Evolutionary conservation across 2,797 vertebrate genomes (phyloP).

Genomic region (Arrhamphus sclerolepis): DNA sequence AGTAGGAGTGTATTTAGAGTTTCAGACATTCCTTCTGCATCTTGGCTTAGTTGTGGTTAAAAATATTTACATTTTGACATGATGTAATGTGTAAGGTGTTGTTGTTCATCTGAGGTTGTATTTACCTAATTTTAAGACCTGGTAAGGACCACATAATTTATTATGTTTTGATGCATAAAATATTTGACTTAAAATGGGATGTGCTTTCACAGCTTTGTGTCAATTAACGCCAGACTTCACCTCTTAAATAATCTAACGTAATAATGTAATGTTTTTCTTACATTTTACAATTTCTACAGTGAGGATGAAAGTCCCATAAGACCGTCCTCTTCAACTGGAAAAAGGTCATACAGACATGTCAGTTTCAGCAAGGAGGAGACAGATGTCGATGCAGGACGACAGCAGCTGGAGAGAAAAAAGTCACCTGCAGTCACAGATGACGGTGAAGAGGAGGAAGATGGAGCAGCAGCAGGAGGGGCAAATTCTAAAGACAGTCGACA

Average conservation of each 20-base stretch:
- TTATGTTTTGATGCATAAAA: no score
- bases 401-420: conserved; percentile 42
- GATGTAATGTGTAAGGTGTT: no score
- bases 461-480: conserved; percentile 19
- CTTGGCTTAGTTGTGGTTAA: no score
- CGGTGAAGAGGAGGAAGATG: conserved; percentile 53
- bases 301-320: conserved; percentile 79
- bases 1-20: no score
- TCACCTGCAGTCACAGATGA: conserved; percentile 28
- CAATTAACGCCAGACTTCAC: background rate
- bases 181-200: no score
- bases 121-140: no score
- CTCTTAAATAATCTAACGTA: no score
- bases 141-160: no score
- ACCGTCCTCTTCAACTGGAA: conserved; percentile 55
- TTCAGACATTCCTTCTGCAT: no score
- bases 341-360: conserved; percentile 47
- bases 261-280: conserved; percentile 7
- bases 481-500: conserved; percentile 23
- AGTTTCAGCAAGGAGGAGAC: conserved; percentile 50
- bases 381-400: conserved; percentile 44
- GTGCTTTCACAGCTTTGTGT: background rate
- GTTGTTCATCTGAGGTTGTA: no score
- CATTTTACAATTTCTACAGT: conserved; percentile 60
- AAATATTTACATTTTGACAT: no score